phyloP scores from a whole-genome alignment of 2,797 vertebrate species.

The Gallinago nigripennis region DNA sequence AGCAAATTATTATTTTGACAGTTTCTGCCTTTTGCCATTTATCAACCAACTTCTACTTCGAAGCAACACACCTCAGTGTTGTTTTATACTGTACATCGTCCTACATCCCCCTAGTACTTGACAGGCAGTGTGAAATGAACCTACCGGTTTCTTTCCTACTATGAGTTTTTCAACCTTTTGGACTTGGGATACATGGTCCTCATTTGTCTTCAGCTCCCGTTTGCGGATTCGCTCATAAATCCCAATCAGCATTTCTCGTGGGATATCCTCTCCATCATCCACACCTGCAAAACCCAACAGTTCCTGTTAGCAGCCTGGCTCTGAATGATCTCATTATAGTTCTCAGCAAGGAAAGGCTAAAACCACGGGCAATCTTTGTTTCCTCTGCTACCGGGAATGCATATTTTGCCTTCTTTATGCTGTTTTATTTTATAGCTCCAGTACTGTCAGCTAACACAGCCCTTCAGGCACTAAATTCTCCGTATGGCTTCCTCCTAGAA shows the following conservation, averaged over 20 bases:
- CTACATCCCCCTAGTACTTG: not conserved
- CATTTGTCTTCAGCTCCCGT: slow-evolving; percentile 93
- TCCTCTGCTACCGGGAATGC: not conserved
- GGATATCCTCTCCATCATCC: slow-evolving; percentile 96
- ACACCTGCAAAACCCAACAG: slow-evolving; percentile 80
- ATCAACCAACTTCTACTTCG: not conserved
- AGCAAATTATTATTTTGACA: not conserved
- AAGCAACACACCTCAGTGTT: not conserved
- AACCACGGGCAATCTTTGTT: not conserved
- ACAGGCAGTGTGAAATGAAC: slow-evolving; percentile 31
- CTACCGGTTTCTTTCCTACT: slow-evolving; percentile 95
- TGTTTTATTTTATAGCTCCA: not conserved
- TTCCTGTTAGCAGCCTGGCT: not conserved
- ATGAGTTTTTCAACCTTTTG: slow-evolving; percentile 99
- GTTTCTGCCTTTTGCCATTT: not conserved
- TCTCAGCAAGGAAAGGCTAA: not conserved
- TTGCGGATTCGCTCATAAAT: slow-evolving; percentile 97
- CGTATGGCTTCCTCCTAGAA: not conserved
- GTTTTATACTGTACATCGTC: not conserved
- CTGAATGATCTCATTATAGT: no score
- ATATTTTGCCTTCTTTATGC: not conserved
- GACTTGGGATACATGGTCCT: slow-evolving; percentile 97
- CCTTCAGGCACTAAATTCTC: not conserved
- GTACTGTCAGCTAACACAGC: not conserved
- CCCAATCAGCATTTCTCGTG: slow-evolving; percentile 91